phyloP scores from a whole-genome alignment of 2,113 vertebrate genomes.

The Lichenostomus cassidix region DNA sequence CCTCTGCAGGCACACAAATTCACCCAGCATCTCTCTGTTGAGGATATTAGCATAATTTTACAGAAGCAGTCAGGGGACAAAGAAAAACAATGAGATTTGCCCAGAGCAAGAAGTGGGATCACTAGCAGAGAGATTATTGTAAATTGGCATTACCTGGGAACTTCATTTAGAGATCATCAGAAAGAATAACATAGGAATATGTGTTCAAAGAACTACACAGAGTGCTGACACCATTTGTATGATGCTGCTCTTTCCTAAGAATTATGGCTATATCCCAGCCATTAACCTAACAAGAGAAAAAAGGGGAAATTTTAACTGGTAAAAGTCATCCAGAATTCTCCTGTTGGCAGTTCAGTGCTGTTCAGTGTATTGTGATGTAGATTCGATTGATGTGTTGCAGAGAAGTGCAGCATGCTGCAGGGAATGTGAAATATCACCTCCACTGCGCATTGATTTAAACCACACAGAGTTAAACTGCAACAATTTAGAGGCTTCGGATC shows the following conservation, averaged over 20 bases:
- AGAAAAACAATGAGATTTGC: neutral
- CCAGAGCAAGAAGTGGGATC: neutral
- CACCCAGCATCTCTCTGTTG: neutral
- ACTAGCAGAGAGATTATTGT: neutral
- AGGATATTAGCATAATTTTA: slow-evolving; percentile 8
- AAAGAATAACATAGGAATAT: neutral
- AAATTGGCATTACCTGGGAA: neutral
- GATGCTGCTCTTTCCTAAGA: neutral
- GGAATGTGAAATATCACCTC: slow-evolving; percentile 23
- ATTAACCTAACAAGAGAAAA: neutral
- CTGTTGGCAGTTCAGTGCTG: neutral
- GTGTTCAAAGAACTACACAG: neutral
- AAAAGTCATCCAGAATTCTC: neutral
- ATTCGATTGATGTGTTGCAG: neutral
- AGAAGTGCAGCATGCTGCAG: neutral
- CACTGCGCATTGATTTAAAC: neutral
- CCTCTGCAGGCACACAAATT: neutral
- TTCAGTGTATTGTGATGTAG: neutral
- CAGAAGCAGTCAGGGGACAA: neutral
- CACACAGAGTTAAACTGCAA: neutral
- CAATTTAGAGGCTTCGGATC: neutral
- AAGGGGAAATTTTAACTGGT: neutral
- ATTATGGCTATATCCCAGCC: neutral
- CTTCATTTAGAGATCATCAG: neutral
- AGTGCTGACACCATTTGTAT: neutral